Conservation (phyloP, 2,888 invertebrate species). For the Portevinia maculata region DNA sequence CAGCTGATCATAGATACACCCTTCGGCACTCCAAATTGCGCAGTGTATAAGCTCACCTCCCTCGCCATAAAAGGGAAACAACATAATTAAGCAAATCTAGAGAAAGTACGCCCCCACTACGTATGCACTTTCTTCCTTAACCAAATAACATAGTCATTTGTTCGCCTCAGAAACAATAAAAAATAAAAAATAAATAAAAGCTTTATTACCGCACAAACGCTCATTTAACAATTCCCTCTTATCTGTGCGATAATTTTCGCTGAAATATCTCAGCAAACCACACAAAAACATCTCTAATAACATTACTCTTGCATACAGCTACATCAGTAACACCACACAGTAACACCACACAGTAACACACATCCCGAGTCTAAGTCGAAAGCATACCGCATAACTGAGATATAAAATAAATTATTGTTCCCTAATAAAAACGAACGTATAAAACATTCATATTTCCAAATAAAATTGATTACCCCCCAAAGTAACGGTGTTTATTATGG, state of each 20-base stretch:
- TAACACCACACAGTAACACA: too few relatives aligned
- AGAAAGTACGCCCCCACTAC: neutral
- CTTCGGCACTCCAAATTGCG: too few relatives aligned
- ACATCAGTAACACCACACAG: too few relatives aligned
- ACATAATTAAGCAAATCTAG: neutral
- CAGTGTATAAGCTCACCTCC: too few relatives aligned
- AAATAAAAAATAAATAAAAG: constrained; percentile 6
- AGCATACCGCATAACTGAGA: constrained; percentile 19
- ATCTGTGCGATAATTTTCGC: constrained; percentile 49
- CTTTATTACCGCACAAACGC: constrained; percentile 36
- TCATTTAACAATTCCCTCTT: constrained; percentile 51
- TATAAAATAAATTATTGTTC: constrained; percentile 61
- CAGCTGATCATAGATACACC: too few relatives aligned
- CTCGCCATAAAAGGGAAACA: neutral
- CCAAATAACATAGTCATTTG: constrained; percentile 23
- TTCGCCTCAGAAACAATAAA: neutral
- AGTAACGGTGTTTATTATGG: constrained; percentile 68
- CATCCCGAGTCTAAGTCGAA: constrained; percentile 20
- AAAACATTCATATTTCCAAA: constrained; percentile 69
- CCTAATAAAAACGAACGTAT: constrained; percentile 58
- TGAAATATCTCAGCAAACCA: constrained; percentile 31
- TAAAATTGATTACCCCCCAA: constrained; percentile 70
- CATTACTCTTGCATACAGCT: constrained; percentile 7
- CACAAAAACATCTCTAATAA: constrained; percentile 32
- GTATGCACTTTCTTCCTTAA: neutral